Percentiles rank a stretch among this genome's conserved stretches.
Evolutionary conservation across 2,797 vertebrate species (phyloP).

Genomic region (Streptopelia turtur): DNA sequence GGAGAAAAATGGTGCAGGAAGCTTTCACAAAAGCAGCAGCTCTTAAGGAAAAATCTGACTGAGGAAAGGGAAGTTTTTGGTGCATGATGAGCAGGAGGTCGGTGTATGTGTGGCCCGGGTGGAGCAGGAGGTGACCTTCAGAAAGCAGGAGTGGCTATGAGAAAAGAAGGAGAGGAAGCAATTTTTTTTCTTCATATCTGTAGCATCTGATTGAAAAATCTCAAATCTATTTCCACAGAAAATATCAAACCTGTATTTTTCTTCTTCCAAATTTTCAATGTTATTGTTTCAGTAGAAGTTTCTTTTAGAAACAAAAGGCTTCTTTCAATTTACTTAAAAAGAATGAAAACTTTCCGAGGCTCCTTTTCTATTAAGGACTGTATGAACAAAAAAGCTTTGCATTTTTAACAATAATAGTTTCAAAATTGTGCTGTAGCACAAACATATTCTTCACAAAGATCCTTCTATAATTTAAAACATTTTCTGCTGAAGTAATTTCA

Average conservation of each 20-base stretch:
- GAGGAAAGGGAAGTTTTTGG: background rate
- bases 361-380: background rate
- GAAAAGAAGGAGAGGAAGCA: background rate
- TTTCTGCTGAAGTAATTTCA: slow-evolving; percentile 31
- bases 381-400: background rate
- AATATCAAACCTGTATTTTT: background rate
- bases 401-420: slow-evolving; percentile 20
- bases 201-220: background rate
- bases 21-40: slow-evolving; percentile 20
- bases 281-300: background rate
- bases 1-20: background rate
- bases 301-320: background rate
- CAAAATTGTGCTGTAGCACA: background rate
- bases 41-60: slow-evolving; percentile 15
- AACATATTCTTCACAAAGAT: background rate
- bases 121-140: background rate
- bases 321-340: background rate
- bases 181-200: background rate
- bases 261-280: background rate
- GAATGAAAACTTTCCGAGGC: background rate
- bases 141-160: background rate
- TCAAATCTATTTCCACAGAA: background rate
- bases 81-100: background rate
- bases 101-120: background rate
- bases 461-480: background rate